phyloP scores from a whole-genome alignment of 2,113 vertebrate genomes.

The Brevimyrus niger region DNA sequence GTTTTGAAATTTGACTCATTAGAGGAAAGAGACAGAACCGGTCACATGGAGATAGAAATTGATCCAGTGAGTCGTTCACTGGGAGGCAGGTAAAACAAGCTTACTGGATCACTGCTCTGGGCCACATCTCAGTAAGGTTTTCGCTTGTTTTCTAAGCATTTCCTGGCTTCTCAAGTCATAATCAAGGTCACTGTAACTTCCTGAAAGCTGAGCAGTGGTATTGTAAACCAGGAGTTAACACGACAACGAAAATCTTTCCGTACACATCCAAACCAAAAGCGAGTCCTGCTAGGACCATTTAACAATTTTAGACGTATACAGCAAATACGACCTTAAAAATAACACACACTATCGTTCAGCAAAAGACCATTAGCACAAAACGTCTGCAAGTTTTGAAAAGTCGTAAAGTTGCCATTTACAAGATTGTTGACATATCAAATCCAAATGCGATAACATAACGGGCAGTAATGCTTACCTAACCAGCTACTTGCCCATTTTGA shows the following conservation, averaged over 20 bases:
- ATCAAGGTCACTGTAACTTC: constrained; percentile 45
- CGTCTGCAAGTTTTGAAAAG: no score
- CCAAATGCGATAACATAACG: neutral
- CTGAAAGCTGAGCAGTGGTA: neutral
- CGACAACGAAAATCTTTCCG: neutral
- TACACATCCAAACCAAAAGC: neutral
- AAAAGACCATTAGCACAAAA: neutral
- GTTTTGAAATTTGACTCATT: neutral
- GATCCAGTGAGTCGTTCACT: neutral
- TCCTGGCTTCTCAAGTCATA: constrained; percentile 45
- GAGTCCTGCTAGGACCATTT: neutral
- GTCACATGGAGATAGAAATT: neutral
- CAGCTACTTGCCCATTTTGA: neutral
- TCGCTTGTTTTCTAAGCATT: constrained; percentile 5
- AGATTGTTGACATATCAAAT: neutral
- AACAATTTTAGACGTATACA: neutral
- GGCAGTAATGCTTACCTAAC: neutral
- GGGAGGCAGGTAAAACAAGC: neutral
- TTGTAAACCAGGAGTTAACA: neutral
- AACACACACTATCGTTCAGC: neutral
- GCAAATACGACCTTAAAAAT: neutral
- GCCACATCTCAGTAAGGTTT: neutral
- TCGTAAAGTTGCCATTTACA: neutral
- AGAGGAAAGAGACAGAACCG: neutral
- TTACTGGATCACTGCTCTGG: neutral